A percentile compares a stretch with the other conserved stretches of the same genome.
Evolutionary conservation across 1,140 invertebrate species (phyloP).

Genomic region (Trichonephila clavata): DNA sequence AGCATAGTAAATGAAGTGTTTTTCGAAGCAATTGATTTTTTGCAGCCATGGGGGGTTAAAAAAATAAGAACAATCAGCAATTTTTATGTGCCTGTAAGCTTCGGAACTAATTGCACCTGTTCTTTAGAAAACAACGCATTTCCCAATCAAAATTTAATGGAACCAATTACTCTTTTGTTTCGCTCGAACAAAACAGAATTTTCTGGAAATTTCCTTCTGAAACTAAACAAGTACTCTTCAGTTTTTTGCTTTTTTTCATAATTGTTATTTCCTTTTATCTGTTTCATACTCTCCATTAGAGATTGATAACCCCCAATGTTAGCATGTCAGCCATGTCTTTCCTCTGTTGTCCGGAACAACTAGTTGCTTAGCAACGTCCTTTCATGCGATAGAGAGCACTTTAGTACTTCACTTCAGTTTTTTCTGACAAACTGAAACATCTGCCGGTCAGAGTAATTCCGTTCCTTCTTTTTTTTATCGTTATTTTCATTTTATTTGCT

Average conservation of each 20-base stretch:
- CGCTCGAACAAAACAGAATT: neutral
- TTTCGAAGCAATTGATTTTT: no score
- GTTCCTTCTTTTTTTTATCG: neutral
- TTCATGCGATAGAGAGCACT: conserved; percentile 23
- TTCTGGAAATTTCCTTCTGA: neutral
- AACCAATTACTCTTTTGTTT: no score
- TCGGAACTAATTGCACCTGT: neutral
- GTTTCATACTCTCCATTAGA: neutral
- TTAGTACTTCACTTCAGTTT: conserved; percentile 26
- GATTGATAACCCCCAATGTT: conserved; percentile 24
- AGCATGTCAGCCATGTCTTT: conserved; percentile 17
- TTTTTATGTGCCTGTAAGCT: no score
- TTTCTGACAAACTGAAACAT: conserved; percentile 28
- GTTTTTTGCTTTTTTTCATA: neutral
- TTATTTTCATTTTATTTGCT: neutral
- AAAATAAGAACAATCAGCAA: no score
- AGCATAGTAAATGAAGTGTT: no score
- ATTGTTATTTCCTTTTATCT: neutral
- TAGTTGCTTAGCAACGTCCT: conserved; percentile 33
- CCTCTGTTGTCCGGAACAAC: conserved; percentile 32
- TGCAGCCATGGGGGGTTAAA: no score
- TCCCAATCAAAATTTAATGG: neutral
- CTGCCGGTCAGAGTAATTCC: neutral
- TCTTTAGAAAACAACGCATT: neutral
- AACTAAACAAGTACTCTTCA: neutral